phyloP scores from a whole-genome alignment of 2,797 vertebrate species.

The Austrolebias charrua region DNA sequence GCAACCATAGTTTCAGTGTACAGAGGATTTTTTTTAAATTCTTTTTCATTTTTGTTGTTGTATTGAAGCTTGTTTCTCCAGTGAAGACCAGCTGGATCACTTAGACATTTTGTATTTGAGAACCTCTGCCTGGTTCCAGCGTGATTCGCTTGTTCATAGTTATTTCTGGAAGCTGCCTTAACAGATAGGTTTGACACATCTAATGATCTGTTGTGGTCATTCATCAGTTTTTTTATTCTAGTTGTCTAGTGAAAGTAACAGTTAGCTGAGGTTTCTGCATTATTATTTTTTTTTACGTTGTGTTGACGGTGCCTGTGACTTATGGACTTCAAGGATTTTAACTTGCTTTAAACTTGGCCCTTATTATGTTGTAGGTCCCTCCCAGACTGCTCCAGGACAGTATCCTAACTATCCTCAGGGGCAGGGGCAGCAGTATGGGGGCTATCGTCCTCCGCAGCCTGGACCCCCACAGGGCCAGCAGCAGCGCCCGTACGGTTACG shows the following conservation, averaged over 20 bases:
- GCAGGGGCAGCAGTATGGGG: slow-evolving; percentile 96
- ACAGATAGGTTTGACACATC: slow-evolving; percentile 44
- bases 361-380: slow-evolving; percentile 79
- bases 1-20: slow-evolving; percentile 35
- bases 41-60: background rate
- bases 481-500: slow-evolving; percentile 97
- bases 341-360: background rate
- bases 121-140: slow-evolving; percentile 39
- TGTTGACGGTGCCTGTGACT: slow-evolving; percentile 2
- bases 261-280: slow-evolving; percentile 42
- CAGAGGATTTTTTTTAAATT: slow-evolving; percentile 28
- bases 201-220: slow-evolving; percentile 38
- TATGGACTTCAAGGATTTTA: too few species aligned
- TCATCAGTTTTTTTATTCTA: slow-evolving; percentile 42
- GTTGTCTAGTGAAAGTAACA: slow-evolving; percentile 41
- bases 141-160: slow-evolving; percentile 49
- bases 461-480: slow-evolving; percentile 94
- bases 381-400: slow-evolving; percentile 91
- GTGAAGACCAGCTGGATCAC: slow-evolving; percentile 72
- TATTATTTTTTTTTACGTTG: background rate
- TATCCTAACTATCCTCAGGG: slow-evolving; percentile 97
- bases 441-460: slow-evolving; percentile 92
- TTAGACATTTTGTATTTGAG: slow-evolving; percentile 74
- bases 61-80: slow-evolving; percentile 65
- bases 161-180: slow-evolving; percentile 52